Evolutionary conservation across 2,888 invertebrate species (phyloP), one percentile per base, ranked within the genome.

Genomic region (Rotaria socialis): DNA sequence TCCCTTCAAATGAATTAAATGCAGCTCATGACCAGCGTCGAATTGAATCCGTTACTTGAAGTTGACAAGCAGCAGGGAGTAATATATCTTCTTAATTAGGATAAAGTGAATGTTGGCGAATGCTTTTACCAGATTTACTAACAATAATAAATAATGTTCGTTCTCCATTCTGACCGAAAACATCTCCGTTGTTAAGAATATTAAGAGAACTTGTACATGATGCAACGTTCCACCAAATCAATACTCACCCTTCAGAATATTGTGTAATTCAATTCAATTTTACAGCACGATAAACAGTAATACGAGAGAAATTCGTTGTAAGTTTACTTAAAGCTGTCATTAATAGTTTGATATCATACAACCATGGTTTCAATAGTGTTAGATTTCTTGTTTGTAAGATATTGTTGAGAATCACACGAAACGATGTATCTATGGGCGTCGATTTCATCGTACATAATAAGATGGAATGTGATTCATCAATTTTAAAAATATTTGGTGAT

Each of bases 331-430:
- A 27, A 27, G 60, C n/a, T 27, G n/a, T 60, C 60, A 60, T 60
- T 11, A 60, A 19, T 22, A 60, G 8, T 8, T 27, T n/a, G 3
- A 60, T n/a, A 60, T 60, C 27, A 27, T 4, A 11, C n/a, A 60
- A 27, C 60, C 60, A 60, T 60, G 60, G 60, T 60, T 60, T 60
- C n/a, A 60, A 60, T n/a, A n/a, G 11, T 60, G 19, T n/a, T 60
- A 6, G 27, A 60, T 60, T 60, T 27, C 11, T 22, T 60, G n/a
- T 27, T 27, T 60, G 27, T 60, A 60, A 60, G 4, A 10, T 60
- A 4, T 11, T 27, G 22, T 60, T 60, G 8, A 60, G 60, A 60
- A 60, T 60, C 6, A 14, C 60, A 60, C 5, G 27, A 7, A 60
- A 60, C 10, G 60, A 60, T 27, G n/a, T 8, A n/a, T 27, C 8